Base-by-base conservation (phyloP, 92 coral and sea anemone species). In the Actinostola sp. region DNA sequence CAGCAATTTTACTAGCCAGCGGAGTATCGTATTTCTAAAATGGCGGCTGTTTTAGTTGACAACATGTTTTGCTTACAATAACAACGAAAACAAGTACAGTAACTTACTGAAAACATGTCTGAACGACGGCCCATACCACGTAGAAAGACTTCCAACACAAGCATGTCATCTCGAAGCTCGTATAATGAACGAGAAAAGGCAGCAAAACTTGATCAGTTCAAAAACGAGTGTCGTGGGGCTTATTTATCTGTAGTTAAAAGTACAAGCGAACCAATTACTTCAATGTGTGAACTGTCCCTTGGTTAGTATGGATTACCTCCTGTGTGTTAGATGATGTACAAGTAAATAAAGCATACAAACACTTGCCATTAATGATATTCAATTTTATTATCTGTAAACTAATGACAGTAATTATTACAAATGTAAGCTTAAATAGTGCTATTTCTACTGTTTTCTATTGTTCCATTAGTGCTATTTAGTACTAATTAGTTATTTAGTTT, bases 141-240 rank as follows among this genome's bases (percentile, higher is more conserved):
- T 2, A 79, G 90, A 51, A 84, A 61, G 45, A 62, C 86, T 20
- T 90, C 96, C 36, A 88, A 71, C 70, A 83, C 96, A 6, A 90
- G 96, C 49, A 36, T 64, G 45, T 89, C 93, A 6, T 90, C 96
- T 0, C 74, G 88, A 24, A 64, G 67, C 7, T 90, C 96, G 0
- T 82, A 76, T 8, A 89, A 84, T 52, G 85, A 79, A 12, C 74
- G 90, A 0, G 96, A 90, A 61, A 71, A 93, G 24, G 79, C 93
- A n/a, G 67, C 89, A 16, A 88, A 91, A 66, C 72, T 88, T 70
- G 97, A 91, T 69, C 81, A 88, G 66, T 89, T 85, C 49, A 93
- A 83, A 88, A 88, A 92, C 55, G 98, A 94, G 80, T 94, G 98
- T 51, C 89, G 97, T 28, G 86, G 89, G 7, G 98, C 98, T 0